These are phyloP conservation scores for Neopelma chrysocephalum DNA, from an alignment of 2,797 vertebrate species.

Conservation along the genomic window DNA sequence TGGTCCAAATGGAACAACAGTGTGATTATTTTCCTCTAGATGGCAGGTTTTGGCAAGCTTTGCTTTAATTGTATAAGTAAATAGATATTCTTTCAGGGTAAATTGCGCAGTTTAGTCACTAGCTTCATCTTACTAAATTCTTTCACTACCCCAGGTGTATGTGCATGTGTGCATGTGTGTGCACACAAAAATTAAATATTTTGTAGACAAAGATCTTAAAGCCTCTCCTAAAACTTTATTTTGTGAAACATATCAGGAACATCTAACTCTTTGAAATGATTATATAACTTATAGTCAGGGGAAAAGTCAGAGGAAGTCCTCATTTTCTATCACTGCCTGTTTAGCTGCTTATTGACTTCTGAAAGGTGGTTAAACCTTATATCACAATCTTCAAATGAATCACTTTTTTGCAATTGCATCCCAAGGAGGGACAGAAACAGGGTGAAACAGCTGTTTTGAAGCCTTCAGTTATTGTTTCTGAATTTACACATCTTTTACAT, in stretches of 20 bases:
- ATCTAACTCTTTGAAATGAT: not conserved
- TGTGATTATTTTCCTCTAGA: constrained; percentile 39
- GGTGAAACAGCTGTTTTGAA: not conserved
- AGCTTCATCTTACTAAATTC: not conserved
- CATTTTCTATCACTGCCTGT: not conserved
- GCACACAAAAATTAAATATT: not conserved
- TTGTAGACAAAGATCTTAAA: not conserved
- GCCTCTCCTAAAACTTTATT: not conserved
- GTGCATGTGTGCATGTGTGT: not conserved
- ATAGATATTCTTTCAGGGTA: not conserved
- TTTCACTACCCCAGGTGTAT: not conserved
- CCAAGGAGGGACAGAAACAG: not conserved
- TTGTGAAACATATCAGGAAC: not conserved
- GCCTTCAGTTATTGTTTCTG: not conserved
- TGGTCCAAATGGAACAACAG: not conserved
- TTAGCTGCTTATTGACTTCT: not conserved
- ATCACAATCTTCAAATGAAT: not conserved
- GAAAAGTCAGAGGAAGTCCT: not conserved
- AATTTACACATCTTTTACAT: not conserved
- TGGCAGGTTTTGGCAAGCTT: constrained; percentile 51
- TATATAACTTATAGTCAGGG: not conserved
- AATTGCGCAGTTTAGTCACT: not conserved
- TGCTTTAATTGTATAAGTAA: not conserved
- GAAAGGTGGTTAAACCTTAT: not conserved
- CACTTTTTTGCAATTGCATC: not conserved